phyloP scores from a whole-genome alignment of 2,888 invertebrate genomes.

The Ellobium chinense region DNA sequence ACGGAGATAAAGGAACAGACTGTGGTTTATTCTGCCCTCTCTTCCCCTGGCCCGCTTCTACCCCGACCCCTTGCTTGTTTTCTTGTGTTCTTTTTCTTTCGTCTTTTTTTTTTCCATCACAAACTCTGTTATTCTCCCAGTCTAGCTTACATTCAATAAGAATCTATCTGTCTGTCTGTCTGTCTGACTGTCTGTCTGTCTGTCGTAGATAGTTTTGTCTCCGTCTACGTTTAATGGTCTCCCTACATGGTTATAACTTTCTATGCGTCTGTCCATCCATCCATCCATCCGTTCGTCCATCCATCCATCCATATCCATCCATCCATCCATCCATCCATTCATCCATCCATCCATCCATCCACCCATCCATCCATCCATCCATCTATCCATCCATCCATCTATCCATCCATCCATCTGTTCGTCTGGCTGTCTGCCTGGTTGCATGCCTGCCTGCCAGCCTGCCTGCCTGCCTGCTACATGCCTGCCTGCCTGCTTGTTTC shows the following conservation, averaged over 20 bases:
- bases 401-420: neutral
- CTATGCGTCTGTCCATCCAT: slow-evolving; percentile 1
- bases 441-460: neutral
- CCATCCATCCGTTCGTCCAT: neutral
- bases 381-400: neutral
- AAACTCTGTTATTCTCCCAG: too few species aligned
- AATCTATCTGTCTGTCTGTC: neutral
- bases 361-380: neutral
- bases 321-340: neutral
- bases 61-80: too few species aligned
- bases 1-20: too few species aligned
- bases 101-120: too few species aligned
- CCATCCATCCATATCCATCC: neutral
- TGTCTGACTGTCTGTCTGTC: neutral
- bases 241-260: too few species aligned
- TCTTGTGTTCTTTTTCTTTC: too few species aligned
- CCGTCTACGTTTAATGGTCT: too few species aligned
- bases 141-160: too few species aligned
- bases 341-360: neutral
- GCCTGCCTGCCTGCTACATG: too few species aligned
- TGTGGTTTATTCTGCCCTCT: too few species aligned
- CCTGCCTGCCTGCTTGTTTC: too few species aligned
- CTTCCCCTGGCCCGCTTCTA: too few species aligned
- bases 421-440: neutral
- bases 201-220: neutral